Evolutionary conservation across 2,888 invertebrate genomes (phyloP), one percentile per base, ranked within the genome.

Genomic region (Platycnemis pennipes): DNA sequence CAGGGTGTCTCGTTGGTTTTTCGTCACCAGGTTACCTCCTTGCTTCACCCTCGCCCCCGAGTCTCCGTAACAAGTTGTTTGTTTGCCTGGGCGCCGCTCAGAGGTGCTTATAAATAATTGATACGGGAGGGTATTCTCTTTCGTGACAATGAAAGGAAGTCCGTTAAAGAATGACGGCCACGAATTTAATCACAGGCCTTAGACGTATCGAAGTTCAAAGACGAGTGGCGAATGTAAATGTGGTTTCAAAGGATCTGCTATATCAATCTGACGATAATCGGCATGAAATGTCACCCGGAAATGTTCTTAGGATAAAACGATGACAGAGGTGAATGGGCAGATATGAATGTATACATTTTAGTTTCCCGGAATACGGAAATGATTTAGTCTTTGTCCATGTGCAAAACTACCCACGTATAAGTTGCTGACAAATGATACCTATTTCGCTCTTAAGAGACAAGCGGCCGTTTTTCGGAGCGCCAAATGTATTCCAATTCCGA

Each of bases 31-130:
- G 37, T 56, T 56, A 16, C 89, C 19, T 89, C 37, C 44, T 91
- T 44, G 77, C 31, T 77, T n/a, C 77, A 5, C 77, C 8, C 37
- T 77, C 37, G 31, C 26, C 19, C 56, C 26, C 56, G 26, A 42
- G 89, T 22, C 49, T 63, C n/a, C 13, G 44, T 42, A 26, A 44
- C 69, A 26, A 37, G 56, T 89, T 89, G 89, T 89, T 89, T 89
- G 77, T 37, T 77, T 77, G 77, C 77, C 11, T 77, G 77, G 0
- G 37, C 77, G 37, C 77, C 11, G 91, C 63, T 4, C 31, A 11
- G n/a, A 3, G 16, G 86, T n/a, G 42, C 87, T 31, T 91, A 91
- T 63, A 91, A 63, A 91, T 63, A 91, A 91, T 89, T 56, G 89
- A 89, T 89, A 56, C 42, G 42, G 45, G 87, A 87, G 26, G 26